Base-by-base conservation (phyloP, 2,888 invertebrate genomes). In the Stenichneumon culpator region DNA sequence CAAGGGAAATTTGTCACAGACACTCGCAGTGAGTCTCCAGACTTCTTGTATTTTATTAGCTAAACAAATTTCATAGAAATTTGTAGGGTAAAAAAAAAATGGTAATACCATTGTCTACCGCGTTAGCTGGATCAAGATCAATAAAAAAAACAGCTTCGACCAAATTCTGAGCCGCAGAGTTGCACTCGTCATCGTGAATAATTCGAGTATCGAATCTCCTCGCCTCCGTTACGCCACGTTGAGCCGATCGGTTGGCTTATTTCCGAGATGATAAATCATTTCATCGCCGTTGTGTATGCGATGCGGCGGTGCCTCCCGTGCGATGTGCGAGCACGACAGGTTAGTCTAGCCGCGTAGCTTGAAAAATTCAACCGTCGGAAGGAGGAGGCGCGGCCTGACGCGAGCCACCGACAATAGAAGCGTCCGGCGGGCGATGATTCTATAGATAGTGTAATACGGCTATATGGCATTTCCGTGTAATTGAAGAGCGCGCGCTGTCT, bases 251-350 rank as follows among this genome's bases (percentile, higher is more conserved):
- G 67, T 68, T 68, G 72, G 77, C 52, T 79, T 73, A 60, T 63
- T 68, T 75, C 28, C 77, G 68, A 32, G 68, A 81, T 72, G 84
- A 84, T 84, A 77, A 84, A 84, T 84, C 80, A 68, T 79, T 79
- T 44, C 47, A 36, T 19, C 19, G 19, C 28, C 28, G 47, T 47
- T 16, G 19, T 63, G 19, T 32, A n/a, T n/a, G n/a, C 14, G 14
- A 63, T 3, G 28, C 63, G 28, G 25, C 14, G 52, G 3, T 50
- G 16, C 16, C 50, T 69, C 54, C 36, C 67, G 36, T 47, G 28
- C 6, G 32, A 9, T 16, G 32, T 47, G 73, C 54, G 32, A 11
- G n/a, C 50, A n/a, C 72, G 65, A 67, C 72, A 54, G 52, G 72
- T 72, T 72, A 39, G 65, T 36, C 44, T 47, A 36, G 63, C 65